phyloP scores from a whole-genome alignment of 2,113 vertebrate genomes.

The Coracopsis vasa region DNA sequence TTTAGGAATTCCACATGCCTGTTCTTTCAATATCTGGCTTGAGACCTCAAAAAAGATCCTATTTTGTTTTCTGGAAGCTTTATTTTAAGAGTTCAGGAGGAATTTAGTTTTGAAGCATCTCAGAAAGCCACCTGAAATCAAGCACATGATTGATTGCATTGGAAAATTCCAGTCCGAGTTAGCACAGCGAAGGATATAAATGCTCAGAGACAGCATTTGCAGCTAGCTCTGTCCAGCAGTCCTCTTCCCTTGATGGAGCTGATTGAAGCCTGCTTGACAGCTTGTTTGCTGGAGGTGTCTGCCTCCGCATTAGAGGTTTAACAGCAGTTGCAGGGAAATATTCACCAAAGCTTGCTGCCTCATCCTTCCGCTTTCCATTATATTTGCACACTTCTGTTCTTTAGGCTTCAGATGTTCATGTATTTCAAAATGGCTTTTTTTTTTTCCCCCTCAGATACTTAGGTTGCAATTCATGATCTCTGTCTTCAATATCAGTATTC shows the following conservation, averaged over 20 bases:
- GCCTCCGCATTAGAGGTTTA: neutral
- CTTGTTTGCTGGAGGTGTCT: slow-evolving; percentile 37
- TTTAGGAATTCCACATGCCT: neutral
- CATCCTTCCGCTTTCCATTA: neutral
- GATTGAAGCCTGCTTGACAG: slow-evolving; percentile 36
- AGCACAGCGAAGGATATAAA: neutral
- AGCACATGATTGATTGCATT: neutral
- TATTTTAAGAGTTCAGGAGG: neutral
- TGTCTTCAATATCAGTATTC: neutral
- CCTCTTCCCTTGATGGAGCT: neutral
- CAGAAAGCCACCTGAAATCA: neutral
- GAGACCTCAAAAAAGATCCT: neutral
- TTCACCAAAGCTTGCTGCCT: neutral
- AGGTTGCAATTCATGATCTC: neutral
- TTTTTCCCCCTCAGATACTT: neutral
- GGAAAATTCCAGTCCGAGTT: slow-evolving; percentile 18
- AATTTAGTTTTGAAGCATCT: neutral
- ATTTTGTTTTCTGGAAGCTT: neutral
- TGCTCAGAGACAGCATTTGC: neutral
- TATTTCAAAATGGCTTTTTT: neutral
- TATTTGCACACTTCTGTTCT: neutral
- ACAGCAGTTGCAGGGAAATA: neutral
- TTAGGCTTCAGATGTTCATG: neutral
- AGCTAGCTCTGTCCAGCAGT: neutral
- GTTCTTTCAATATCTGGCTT: neutral